Evolutionary conservation across 2,113 vertebrate genomes (phyloP), one percentile per base, ranked within the genome.

Genomic region (Rhizomys pruinosus): DNA sequence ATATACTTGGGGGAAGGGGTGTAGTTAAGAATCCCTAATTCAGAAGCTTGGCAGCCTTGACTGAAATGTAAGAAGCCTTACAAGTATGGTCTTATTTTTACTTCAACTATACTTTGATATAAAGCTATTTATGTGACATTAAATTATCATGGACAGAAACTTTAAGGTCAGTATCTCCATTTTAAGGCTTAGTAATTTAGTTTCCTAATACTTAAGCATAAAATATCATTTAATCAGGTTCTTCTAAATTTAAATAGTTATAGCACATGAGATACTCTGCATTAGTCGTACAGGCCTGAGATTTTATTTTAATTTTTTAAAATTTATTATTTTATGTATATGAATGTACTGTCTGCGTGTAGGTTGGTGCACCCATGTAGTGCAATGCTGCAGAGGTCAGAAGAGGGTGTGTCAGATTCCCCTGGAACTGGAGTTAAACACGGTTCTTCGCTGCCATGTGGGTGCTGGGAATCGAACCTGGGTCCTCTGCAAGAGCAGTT

Each of bases 181-280:
- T 71, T 80, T 1, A 73, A 10, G 17, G 64, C 57, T 47, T 1
- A 82, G 69, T 44, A 92, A 68, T 37, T 84, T 73, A 63, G 32
- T 77, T 77, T 87, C 61, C 74, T 47, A 79, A 86, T 9, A 55
- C 23, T 61, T 17, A 82, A 47, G 2, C n/a, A 72, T 89, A 93
- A 93, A 72, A 34, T 64, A 47, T 25, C 71, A 79, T 80, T 92
- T 76, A 84, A 61, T 71, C 66, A 87, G 86, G 61, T 63, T 84
- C 68, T 89, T 90, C 32, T 92, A 92, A n/a, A 79, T 77, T 72
- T 19, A 44, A 94, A 47, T 7, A 57, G 52, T 82, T 66, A 27
- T 76, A 74, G 76, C 55, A 64, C 47, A 68, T 15, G 55, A 95
- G 16, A 32, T 39, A 47, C 1, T 66, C 9, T 29, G 39, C 22